Evolutionary conservation across 2,113 vertebrate species (phyloP).

Genomic region (Scytalopus superciliaris): DNA sequence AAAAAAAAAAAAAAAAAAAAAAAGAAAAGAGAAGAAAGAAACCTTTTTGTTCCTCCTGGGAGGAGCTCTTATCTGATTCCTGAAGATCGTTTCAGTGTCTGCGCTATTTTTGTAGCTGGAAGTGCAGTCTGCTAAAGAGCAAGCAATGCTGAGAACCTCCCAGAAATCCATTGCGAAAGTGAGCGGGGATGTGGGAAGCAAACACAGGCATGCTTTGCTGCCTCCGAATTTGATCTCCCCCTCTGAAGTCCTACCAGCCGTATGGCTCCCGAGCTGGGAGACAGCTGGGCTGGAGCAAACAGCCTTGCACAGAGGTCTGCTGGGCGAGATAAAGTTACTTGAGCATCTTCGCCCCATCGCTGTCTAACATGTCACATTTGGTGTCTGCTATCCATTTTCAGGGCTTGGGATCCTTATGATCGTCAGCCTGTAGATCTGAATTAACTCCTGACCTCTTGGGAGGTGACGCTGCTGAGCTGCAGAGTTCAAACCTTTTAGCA

Average conservation of each 20-base stretch:
- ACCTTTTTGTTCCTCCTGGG: conserved; percentile 45
- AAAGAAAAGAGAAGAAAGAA: conserved; percentile 22
- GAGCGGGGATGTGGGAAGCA: neutral
- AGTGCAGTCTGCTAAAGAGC: conserved; percentile 12
- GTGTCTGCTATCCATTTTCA: conserved; percentile 9
- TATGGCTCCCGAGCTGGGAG: conserved; percentile 3
- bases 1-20: neutral
- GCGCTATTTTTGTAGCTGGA: conserved; percentile 62
- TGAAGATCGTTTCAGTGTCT: conserved; percentile 18
- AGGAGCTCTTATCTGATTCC: conserved; percentile 61
- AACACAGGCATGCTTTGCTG: neutral
- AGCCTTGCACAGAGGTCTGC: neutral
- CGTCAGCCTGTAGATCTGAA: neutral
- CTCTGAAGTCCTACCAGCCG: neutral
- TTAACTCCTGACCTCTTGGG: neutral
- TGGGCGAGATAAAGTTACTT: conserved; percentile 43
- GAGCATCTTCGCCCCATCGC: neutral
- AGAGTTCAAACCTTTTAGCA: neutral
- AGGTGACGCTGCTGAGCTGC: neutral
- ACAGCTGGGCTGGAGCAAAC: conserved; percentile 41
- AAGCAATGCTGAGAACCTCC: conserved; percentile 18
- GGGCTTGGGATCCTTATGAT: neutral
- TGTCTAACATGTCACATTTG: conserved; percentile 22
- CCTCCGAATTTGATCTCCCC: conserved; percentile 4
- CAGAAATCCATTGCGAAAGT: conserved; percentile 3